These are phyloP conservation scores for Hybognathus amarus DNA, from an alignment of 2,797 vertebrate species.

Conservation along the genomic window DNA sequence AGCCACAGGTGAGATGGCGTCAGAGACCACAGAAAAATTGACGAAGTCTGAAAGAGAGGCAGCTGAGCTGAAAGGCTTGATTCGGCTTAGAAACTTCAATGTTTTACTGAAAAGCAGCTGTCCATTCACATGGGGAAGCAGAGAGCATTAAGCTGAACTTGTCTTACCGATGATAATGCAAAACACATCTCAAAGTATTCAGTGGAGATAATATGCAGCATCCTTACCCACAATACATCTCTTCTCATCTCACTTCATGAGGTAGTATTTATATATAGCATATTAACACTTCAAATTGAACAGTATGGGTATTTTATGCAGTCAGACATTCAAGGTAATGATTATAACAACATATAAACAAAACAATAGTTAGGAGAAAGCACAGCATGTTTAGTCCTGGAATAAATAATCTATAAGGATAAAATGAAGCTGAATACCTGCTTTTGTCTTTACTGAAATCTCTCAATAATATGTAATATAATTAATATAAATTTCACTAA, in stretches of 20 bases:
- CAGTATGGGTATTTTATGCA: not conserved
- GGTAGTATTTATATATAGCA: not conserved
- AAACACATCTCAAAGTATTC: not conserved
- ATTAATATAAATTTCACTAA: no score
- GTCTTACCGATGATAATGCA: not conserved
- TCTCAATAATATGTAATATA: no score
- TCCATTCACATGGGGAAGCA: not conserved
- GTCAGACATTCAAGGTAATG: not conserved
- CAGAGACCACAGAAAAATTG: no score
- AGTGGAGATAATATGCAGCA: not conserved
- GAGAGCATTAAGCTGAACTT: not conserved
- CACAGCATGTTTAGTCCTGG: not conserved
- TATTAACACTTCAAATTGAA: not conserved
- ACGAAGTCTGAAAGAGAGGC: no score
- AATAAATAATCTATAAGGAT: not conserved
- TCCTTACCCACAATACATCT: not conserved
- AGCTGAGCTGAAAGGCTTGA: no score
- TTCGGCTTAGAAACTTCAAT: no score
- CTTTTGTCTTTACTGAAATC: not conserved
- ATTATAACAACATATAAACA: not conserved
- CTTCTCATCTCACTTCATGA: not conserved
- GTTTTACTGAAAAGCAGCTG: constrained; percentile 2
- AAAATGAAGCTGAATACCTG: not conserved
- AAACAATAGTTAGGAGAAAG: not conserved
- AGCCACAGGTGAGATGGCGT: no score